These are phyloP conservation scores for Clarias laeviceps DNA, from an alignment of 2,797 vertebrate species.

Conservation along the genomic window DNA sequence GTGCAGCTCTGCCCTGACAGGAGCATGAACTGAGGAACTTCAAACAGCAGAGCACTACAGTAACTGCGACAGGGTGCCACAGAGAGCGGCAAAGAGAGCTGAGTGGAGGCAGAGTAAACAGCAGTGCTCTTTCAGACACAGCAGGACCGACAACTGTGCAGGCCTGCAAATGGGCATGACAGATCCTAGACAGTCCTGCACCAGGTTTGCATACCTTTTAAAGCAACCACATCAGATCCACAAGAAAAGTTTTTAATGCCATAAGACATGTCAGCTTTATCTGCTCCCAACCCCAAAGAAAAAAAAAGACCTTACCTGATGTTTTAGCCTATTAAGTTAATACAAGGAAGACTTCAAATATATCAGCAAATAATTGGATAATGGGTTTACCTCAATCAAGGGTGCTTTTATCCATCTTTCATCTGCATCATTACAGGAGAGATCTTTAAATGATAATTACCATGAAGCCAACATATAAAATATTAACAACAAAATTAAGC, in stretches of 20 bases:
- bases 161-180: conserved; percentile 35
- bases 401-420: conserved; percentile 40
- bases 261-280: conserved; percentile 3
- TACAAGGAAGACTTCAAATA: conserved; percentile 25
- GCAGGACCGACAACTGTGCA: conserved; percentile 49
- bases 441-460: conserved; percentile 41
- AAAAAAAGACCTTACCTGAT: not conserved
- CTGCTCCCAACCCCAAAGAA: not conserved
- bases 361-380: conserved; percentile 30
- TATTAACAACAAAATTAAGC: conserved; percentile 41
- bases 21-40: conserved; percentile 45
- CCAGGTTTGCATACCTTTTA: conserved; percentile 32
- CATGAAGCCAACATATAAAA: conserved; percentile 45
- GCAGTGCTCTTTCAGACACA: conserved; percentile 51
- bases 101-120: conserved; percentile 49
- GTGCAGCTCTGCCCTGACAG: conserved; percentile 28
- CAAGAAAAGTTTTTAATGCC: conserved; percentile 2
- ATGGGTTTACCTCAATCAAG: conserved; percentile 30
- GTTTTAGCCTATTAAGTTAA: conserved; percentile 24
- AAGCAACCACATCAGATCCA: conserved; percentile 24
- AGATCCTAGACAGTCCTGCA: conserved; percentile 31
- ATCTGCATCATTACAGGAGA: conserved; percentile 30
- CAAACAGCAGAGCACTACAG: conserved; percentile 42
- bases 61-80: conserved; percentile 31
- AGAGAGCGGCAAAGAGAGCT: conserved; percentile 26